phyloP scores from a whole-genome alignment of 2,888 invertebrate species.

The Stratiomys singularior region DNA sequence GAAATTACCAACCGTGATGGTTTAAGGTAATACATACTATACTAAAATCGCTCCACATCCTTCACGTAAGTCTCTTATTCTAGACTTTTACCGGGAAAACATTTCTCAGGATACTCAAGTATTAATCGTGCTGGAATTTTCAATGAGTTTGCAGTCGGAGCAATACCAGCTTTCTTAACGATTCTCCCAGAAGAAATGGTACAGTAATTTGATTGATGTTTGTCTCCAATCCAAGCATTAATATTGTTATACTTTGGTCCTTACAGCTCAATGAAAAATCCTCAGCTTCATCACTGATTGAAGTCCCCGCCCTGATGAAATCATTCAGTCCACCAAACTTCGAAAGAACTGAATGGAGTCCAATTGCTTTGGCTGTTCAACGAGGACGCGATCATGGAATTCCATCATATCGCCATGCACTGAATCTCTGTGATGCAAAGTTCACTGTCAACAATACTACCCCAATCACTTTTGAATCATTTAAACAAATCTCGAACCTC shows the following conservation, averaged over 20 bases:
- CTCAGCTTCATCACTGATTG: slow-evolving; percentile 72
- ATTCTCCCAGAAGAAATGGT: slow-evolving; percentile 79
- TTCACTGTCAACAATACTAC: slow-evolving; percentile 56
- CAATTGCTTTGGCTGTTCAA: slow-evolving; percentile 70
- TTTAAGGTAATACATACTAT: slow-evolving; percentile 68
- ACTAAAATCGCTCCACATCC: not conserved
- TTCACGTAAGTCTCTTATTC: slow-evolving; percentile 30
- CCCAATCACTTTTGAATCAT: slow-evolving; percentile 65
- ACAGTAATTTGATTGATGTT: too few relatives aligned
- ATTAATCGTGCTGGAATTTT: slow-evolving; percentile 80
- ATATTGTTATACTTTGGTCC: not conserved
- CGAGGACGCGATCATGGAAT: slow-evolving; percentile 84
- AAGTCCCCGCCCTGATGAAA: slow-evolving; percentile 70
- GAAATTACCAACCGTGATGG: slow-evolving; percentile 63
- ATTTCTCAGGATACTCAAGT: slow-evolving; percentile 84
- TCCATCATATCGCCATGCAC: slow-evolving; percentile 75
- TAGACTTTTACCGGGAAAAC: slow-evolving; percentile 76
- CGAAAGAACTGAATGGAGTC: slow-evolving; percentile 68
- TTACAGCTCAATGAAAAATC: slow-evolving; percentile 71
- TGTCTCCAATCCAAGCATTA: too few relatives aligned
- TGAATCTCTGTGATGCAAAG: slow-evolving; percentile 74
- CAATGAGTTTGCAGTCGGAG: slow-evolving; percentile 81
- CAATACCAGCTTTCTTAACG: slow-evolving; percentile 78
- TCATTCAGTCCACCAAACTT: slow-evolving; percentile 61
- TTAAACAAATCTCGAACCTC: slow-evolving; percentile 14